Evolutionary conservation across 1,140 invertebrate species (phyloP), one percentile per base, ranked within the genome.

Genomic region (Metopolophium dirhodum): DNA sequence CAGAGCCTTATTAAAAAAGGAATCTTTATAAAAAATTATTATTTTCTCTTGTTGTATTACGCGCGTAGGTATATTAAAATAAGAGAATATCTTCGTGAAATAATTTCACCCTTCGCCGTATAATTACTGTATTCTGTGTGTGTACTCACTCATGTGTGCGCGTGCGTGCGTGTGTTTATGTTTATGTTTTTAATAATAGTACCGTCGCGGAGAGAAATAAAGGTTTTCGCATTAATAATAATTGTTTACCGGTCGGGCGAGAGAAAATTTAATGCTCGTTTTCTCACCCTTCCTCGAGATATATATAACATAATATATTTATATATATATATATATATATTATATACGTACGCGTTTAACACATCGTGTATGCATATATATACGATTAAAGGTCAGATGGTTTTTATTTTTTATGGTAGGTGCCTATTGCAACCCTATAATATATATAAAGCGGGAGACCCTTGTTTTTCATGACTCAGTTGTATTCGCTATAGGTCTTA

Each of bases 151-250:
- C 85, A 14, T 45, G 37, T 85, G 37, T 85, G 9, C 22, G 20
- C n/a, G 82, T 85, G 37, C 30, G 61, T 77, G 61, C 30, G 30
- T 35, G 47, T 49, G 45, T 49, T 87, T n/a, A n/a, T 30, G 22
- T 87, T 87, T 87, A 47, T 45, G 22, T 89, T 89, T 89, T 54
- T 37, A 37, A 57, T 57, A 89, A 89, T 57, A 89, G 37, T 57
- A 57, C 45, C 35, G 51, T 37, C 88, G 51, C 4, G 51, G 23
- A 35, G n/a, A 49, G 47, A 54, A n/a, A 51, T 87, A 87, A 87
- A 49, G 86, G 30, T n/a, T 87, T 49, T 87, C 7, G 51, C 88
- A 26, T 89, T 57, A 89, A 57, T 89, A 89, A 89, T 89, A 89
- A 89, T 89, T 89, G 88, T 89, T 57, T 57, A 57, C 88, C 35